Evolutionary conservation across 2,888 invertebrate genomes (phyloP), one percentile per base, ranked within the genome.

Genomic region (Tenthredo livida): DNA sequence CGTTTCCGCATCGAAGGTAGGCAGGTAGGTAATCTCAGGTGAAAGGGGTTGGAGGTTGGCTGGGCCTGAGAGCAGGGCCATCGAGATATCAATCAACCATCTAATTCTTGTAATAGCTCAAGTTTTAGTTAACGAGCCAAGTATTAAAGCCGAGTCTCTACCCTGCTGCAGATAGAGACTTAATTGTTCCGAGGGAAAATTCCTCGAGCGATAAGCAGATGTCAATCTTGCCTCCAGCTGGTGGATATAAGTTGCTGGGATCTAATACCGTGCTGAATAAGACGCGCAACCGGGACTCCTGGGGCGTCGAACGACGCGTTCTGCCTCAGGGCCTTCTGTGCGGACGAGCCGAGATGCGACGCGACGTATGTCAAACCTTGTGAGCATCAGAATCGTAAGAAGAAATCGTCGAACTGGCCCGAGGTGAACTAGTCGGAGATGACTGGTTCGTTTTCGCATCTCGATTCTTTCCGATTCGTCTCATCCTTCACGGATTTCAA

Each of bases 301-400:
- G 29, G 87, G 86, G 85, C 21, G 43, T 37, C 70, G 87, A 85
- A 85, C 86, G 85, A 87, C 89, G 88, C 87, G 88, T 90, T 90
- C 87, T 89, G 90, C 89, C 89, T 67, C 87, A 87, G 86, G 88
- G 88, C 89, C 89, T 90, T 88, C n/a, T n/a, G n/a, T 86, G 87
- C 88, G 90, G 90, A 90, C 90, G 88, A 89, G 89, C 87, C 86
- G 86, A 87, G 88, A 88, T 87, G 87, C 88, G 88, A 89, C 88
- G 87, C 88, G 88, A 89, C 88, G 89, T 90, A 89, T 89, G 90
- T 91, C 90, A 91, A 90, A 91, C 87, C 89, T 87, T 84, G 85
- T 88, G 90, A 90, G 89, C 89, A 90, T 92, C 90, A 90, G 92
- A 91, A 90, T 61, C 80, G 58, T 40, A 80, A 80, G 40, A 80